Evolutionary conservation across 2,888 invertebrate species (phyloP), one percentile per base, ranked within the genome.

Genomic region (Acronicta psi): DNA sequence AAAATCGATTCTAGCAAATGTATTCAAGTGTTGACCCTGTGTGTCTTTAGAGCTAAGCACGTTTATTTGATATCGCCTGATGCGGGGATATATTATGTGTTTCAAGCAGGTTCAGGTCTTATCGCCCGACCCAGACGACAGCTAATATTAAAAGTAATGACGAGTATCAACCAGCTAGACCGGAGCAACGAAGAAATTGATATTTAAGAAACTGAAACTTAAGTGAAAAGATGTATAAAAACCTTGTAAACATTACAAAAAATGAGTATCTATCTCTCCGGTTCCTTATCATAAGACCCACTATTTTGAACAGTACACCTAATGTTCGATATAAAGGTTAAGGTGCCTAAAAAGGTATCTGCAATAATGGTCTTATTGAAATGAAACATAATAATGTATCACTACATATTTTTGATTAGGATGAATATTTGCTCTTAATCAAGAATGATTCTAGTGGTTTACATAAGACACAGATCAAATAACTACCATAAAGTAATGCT

Each of bases 11-110:
- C 13, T 7, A 40, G 17, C 23, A 50, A 37, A n/a, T n/a, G n/a
- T n/a, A n/a, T n/a, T n/a, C 43, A 54, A 50, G 41, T 44, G 38
- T 46, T 41, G 46, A 44, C 49, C 51, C n/a, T n/a, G n/a, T 4
- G 5, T 20, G 9, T 29, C 10, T 40, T 11, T 8, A 34, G 54
- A 46, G 46, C 67, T 54, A 64, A 64, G 64, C 67, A 67, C 69
- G 74, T 76, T 75, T 70, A 69, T 69, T 75, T 70, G 68, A 49
- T 50, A 71, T 73, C 73, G 50, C 46, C 42, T 31, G 55, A n/a
- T 41, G 59, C 55, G 51, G 58, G 72, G 65, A 79, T 73, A 68
- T 66, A 75, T 76, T 53, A 66, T 67, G n/a, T n/a, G n/a, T n/a
- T 66, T 60, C 50, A 61, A 68, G 64, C 64, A 64, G 65, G 66